Evolutionary conservation across 2,797 vertebrate species (phyloP).

Genomic region (Vespertilio murinus): DNA sequence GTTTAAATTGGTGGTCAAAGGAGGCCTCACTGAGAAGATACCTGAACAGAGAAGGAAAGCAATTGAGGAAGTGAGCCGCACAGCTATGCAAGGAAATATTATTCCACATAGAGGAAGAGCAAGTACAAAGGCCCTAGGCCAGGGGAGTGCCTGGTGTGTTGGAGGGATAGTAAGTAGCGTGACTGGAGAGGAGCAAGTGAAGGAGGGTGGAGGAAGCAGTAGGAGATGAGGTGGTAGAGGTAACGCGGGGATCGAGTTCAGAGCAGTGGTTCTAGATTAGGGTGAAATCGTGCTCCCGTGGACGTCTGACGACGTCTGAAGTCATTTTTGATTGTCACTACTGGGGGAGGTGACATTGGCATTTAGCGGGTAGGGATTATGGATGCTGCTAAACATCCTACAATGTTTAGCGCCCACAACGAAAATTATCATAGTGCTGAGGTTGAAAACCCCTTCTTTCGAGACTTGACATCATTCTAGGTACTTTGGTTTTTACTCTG

Average conservation of each 20-base stretch:
- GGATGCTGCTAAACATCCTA: neutral
- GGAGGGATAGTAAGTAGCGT: neutral
- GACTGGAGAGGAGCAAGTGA: neutral
- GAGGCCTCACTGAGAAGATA: neutral
- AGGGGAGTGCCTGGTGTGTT: neutral
- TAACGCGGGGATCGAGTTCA: neutral
- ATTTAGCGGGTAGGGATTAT: neutral
- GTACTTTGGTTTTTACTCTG: constrained; percentile 1
- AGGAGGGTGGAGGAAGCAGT: neutral
- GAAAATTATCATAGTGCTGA: neutral
- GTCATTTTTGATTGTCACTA: neutral
- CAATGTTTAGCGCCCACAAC: neutral
- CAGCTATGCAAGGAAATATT: neutral
- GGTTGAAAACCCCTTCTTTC: neutral
- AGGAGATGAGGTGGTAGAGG: neutral
- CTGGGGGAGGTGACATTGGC: neutral
- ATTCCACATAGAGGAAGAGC: neutral
- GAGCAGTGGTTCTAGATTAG: neutral
- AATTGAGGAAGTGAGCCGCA: neutral
- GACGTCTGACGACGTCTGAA: neutral
- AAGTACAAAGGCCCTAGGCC: neutral
- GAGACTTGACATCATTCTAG: neutral
- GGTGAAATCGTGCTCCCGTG: neutral
- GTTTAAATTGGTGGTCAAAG: neutral
- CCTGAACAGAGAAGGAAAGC: neutral